Conservation (phyloP, 2,888 invertebrate genomes). For the Ischnura elegans region DNA sequence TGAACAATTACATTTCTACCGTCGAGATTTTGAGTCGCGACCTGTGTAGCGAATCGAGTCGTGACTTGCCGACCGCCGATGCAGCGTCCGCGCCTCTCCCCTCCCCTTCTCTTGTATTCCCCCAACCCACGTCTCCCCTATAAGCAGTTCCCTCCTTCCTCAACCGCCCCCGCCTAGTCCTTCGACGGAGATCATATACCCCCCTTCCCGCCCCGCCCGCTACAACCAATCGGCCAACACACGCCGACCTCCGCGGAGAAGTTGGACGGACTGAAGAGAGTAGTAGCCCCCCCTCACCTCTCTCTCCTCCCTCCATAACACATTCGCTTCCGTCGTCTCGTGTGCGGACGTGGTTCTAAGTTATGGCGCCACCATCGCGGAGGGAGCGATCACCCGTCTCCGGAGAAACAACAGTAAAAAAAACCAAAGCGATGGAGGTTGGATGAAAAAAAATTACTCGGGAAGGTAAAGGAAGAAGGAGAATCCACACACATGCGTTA, state of each 20-base stretch:
- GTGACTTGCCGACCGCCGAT: constrained; percentile 55
- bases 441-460: not conserved
- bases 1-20: constrained; percentile 67
- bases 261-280: not conserved
- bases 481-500: no score
- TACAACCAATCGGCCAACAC: not conserved
- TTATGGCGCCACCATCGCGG: constrained; percentile 58
- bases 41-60: constrained; percentile 58
- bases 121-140: not conserved
- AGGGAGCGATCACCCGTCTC: constrained; percentile 55
- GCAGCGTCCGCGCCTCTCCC: not conserved
- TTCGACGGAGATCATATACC: not conserved
- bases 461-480: not conserved
- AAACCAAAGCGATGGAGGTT: not conserved
- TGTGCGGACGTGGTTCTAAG: constrained; percentile 64
- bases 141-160: not conserved
- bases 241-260: not conserved
- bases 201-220: not conserved
- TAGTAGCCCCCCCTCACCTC: not conserved
- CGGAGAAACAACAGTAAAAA: not conserved
- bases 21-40: constrained; percentile 66
- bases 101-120: not conserved
- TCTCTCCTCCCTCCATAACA: not conserved
- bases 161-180: not conserved
- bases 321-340: constrained; percentile 64